These are phyloP conservation scores for Pygoscelis adeliae DNA, from an alignment of 2,113 vertebrate genomes.

Conservation along the genomic window DNA sequence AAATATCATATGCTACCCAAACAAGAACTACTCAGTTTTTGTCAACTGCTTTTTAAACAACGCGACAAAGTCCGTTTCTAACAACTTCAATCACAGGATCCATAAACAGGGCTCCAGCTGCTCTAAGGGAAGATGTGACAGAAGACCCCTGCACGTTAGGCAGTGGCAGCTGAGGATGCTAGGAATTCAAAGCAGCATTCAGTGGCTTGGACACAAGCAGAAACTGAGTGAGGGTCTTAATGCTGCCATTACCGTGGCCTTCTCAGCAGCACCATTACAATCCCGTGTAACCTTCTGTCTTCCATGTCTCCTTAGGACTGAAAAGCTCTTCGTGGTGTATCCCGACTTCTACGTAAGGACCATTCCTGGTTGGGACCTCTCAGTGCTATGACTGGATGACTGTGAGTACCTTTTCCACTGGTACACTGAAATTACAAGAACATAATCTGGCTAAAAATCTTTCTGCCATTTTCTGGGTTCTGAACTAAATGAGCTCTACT, in stretches of 20 bases:
- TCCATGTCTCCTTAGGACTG: neutral
- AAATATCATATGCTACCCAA: neutral
- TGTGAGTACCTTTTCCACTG: neutral
- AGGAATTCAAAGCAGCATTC: neutral
- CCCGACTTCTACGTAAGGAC: rapidly evolving
- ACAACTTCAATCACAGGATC: neutral
- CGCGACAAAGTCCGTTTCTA: neutral
- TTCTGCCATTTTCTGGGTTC: neutral
- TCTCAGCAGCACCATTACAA: neutral
- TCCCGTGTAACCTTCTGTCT: neutral
- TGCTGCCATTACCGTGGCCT: neutral
- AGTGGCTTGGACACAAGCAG: neutral
- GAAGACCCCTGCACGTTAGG: neutral
- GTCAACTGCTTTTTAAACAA: neutral
- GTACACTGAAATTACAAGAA: neutral
- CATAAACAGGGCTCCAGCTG: neutral
- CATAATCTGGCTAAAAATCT: neutral
- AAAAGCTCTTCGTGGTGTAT: neutral
- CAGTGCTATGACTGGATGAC: neutral
- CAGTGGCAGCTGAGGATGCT: neutral
- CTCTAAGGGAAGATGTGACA: neutral
- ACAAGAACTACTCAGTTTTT: neutral
- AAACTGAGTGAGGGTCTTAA: neutral
- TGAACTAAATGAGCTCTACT: neutral
- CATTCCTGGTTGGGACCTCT: neutral